Conservation (phyloP, 2,888 invertebrate genomes). For the Lasioglossum villosulum region DNA sequence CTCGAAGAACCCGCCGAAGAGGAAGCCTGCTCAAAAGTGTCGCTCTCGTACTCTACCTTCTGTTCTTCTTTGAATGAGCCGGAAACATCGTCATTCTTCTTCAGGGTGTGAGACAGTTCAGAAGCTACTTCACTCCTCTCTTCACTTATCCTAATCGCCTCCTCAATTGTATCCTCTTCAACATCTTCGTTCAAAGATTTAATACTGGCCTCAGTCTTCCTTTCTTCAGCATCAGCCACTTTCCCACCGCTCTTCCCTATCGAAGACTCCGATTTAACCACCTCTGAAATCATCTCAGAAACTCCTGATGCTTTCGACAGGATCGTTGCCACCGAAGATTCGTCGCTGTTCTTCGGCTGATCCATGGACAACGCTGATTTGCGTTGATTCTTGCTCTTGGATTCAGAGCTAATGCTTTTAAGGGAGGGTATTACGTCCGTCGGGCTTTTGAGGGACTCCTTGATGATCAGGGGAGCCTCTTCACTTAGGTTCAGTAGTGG, state of each 20-base stretch:
- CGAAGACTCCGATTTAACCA: background rate
- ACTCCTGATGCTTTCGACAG: conserved; percentile 1
- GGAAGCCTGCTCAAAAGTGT: conserved; percentile 66
- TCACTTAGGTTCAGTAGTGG: background rate
- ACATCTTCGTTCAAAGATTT: background rate
- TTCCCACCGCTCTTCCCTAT: background rate
- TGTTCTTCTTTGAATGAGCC: background rate
- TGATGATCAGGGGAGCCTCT: background rate
- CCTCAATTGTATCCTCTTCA: conserved; percentile 33
- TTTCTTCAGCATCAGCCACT: background rate
- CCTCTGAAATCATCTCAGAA: conserved; percentile 29
- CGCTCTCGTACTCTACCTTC: conserved; percentile 52
- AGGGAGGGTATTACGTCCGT: background rate
- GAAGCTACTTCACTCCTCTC: conserved; percentile 51
- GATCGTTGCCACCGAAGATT: conserved; percentile 1
- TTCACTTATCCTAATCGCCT: conserved; percentile 21
- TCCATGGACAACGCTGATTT: background rate
- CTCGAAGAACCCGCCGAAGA: conserved; percentile 34
- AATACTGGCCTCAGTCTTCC: background rate
- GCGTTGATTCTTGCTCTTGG: background rate
- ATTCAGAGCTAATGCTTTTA: background rate
- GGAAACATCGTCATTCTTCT: background rate
- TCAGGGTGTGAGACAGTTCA: conserved; percentile 9
- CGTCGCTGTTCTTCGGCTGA: background rate
- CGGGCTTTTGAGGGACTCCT: background rate